These are phyloP conservation scores for Macrochelys suwanniensis DNA, from an alignment of 2,797 vertebrate genomes.

Conservation along the genomic window DNA sequence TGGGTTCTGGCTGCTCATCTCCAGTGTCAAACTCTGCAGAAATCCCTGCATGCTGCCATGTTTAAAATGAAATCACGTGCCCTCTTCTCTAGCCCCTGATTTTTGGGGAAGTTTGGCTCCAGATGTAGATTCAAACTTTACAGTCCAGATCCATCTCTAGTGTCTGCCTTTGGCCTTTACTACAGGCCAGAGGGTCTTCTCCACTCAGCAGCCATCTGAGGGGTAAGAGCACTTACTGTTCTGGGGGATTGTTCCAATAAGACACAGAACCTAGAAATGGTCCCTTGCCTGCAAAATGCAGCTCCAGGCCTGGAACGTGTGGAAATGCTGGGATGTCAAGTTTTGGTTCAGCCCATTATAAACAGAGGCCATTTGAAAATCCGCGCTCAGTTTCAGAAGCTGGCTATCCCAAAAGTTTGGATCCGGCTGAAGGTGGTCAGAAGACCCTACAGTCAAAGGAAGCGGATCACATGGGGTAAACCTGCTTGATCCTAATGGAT, in stretches of 20 bases:
- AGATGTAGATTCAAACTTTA: rapidly evolving
- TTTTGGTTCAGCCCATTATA: rapidly evolving
- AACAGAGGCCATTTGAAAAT: not conserved
- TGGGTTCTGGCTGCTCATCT: not conserved
- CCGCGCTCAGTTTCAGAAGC: not conserved
- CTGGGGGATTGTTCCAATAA: not conserved
- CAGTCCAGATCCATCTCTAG: not conserved
- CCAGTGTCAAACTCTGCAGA: not conserved
- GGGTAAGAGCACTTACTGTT: not conserved
- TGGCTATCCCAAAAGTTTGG: not conserved
- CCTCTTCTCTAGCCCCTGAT: not conserved
- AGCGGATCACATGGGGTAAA: not conserved
- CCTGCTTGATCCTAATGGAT: rapidly evolving
- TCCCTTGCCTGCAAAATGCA: not conserved
- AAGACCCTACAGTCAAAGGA: not conserved
- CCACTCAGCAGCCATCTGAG: not conserved
- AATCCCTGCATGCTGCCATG: not conserved
- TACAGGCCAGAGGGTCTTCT: not conserved
- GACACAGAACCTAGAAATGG: not conserved
- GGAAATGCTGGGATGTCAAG: not conserved
- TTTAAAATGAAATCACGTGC: not conserved
- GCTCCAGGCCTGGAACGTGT: not conserved
- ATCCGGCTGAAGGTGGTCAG: not conserved
- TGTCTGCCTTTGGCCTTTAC: not conserved
- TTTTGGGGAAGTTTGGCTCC: not conserved